Percentiles rank a stretch among this genome's conserved stretches.
These are phyloP conservation scores for Colaptes auratus DNA, from an alignment of 2,113 vertebrate genomes.

Conservation along the genomic window DNA sequence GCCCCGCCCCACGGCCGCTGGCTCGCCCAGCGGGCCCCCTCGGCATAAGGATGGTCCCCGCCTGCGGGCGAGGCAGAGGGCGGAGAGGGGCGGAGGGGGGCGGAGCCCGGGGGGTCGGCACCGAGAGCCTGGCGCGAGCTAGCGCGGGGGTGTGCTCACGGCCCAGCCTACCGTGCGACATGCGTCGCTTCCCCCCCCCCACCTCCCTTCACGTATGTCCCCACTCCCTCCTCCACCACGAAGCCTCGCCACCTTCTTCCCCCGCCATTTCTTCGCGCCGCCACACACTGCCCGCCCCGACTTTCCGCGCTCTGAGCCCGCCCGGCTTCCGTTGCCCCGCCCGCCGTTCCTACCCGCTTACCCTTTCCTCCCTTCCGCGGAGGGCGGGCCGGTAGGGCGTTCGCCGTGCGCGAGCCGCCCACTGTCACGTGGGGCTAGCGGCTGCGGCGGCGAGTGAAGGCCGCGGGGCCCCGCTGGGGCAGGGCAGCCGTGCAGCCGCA, in stretches of 20 bases:
- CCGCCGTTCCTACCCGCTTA: background rate
- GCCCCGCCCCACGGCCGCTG: background rate
- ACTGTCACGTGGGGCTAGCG: background rate
- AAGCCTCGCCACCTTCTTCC: background rate
- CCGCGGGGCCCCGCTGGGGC: too few relatives aligned
- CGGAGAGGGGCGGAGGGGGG: too few relatives aligned
- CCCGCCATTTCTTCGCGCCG: background rate
- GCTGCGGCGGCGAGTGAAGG: background rate
- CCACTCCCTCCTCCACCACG: background rate
- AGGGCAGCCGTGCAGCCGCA: too few relatives aligned
- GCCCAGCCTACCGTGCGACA: rapidly evolving
- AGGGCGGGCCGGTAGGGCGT: background rate
- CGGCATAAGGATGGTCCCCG: too few relatives aligned
- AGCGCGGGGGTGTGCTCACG: too few relatives aligned
- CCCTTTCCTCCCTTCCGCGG: background rate
- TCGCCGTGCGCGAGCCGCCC: background rate
- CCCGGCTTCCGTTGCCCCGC: background rate
- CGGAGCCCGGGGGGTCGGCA: background rate
- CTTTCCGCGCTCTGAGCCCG: background rate
- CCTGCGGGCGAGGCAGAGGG: background rate
- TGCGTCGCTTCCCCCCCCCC: rapidly evolving
- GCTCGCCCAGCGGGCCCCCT: background rate
- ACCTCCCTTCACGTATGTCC: too few relatives aligned
- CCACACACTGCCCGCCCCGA: background rate
- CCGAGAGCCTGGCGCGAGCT: background rate